phyloP scores from a whole-genome alignment of 2,888 invertebrate species.

The Cataglyphis albicans region DNA sequence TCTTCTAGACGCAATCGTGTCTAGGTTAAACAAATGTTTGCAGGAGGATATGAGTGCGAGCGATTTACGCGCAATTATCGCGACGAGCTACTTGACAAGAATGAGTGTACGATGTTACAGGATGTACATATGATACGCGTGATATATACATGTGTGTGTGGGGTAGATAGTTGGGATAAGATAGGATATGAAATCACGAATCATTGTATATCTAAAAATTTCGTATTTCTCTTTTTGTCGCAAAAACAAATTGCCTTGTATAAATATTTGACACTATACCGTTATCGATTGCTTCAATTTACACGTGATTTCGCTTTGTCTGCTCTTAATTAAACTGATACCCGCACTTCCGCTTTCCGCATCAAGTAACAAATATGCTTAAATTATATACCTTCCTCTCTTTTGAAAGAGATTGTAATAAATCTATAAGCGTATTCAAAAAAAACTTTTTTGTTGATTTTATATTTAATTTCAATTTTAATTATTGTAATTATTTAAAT shows the following conservation, averaged over 20 bases:
- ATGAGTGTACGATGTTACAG: slow-evolving; percentile 12
- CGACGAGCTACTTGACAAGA: neutral
- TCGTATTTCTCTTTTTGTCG: neutral
- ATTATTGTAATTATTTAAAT: too few species aligned
- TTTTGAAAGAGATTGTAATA: neutral
- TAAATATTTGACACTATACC: neutral
- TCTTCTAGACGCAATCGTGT: neutral
- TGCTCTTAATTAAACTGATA: slow-evolving; percentile 8
- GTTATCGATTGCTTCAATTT: slow-evolving; percentile 16
- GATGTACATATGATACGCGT: slow-evolving; percentile 32
- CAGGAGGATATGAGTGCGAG: neutral
- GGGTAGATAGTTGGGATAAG: neutral
- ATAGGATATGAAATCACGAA: slow-evolving; percentile 27
- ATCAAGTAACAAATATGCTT: neutral
- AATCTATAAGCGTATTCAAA: neutral
- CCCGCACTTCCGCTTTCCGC: neutral
- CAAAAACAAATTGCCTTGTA: slow-evolving; percentile 5
- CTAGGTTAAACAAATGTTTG: slow-evolving; percentile 22
- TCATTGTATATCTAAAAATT: slow-evolving; percentile 20
- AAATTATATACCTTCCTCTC: too few species aligned
- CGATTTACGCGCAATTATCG: neutral
- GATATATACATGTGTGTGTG: neutral
- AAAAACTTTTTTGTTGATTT: neutral
- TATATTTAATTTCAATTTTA: too few species aligned
- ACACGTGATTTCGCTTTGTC: neutral